Evolutionary conservation across 2,797 vertebrate species (phyloP), one percentile per base, ranked within the genome.

Genomic region (Remorina albescens): DNA sequence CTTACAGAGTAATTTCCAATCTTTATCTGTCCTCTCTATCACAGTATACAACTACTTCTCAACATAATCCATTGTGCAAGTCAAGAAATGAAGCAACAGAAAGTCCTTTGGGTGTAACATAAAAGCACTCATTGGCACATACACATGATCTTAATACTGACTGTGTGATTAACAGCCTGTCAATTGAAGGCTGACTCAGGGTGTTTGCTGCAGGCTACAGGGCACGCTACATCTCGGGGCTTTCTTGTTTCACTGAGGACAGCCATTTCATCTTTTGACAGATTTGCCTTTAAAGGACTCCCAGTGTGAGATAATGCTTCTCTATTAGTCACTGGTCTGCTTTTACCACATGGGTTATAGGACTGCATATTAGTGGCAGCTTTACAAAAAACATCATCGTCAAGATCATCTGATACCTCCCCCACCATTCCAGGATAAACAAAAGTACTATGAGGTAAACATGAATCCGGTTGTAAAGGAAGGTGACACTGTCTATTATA

Each of bases 291-390:
- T 10, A 47, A 13, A 28, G 83, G 39, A 80, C 89, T 88, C 12
- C 70, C n/a, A 11, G 92, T 74, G 59, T 93, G 93, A 5, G 94
- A 90, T 44, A 87, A 15, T 4, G 93, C 94, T 70, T 95, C 95
- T 53, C 91, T 90, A 44, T 91, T 90, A 32, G 86, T 89, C 1
- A 89, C 70, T 4, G 93, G 86, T 75, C 91, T 95, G 87, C 84
- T 83, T 80, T 91, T 91, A 63, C 82, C 16, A 0, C 80, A 80
- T 82, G 89, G 92, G 71, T 63, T 80, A 46, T 77, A 88, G 18
- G 88, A 75, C 18, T 91, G 93, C 0, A 89, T 85, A 86, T 84
- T 88, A 53, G 81, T 36, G 19, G 83, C 0, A 1, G 88, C 77
- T n/a, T 79, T 36, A 10, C 93, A 92, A 73, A 92, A 89, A 53